phyloP scores from a whole-genome alignment of 2,888 invertebrate species.

The Xestia xanthographa region DNA sequence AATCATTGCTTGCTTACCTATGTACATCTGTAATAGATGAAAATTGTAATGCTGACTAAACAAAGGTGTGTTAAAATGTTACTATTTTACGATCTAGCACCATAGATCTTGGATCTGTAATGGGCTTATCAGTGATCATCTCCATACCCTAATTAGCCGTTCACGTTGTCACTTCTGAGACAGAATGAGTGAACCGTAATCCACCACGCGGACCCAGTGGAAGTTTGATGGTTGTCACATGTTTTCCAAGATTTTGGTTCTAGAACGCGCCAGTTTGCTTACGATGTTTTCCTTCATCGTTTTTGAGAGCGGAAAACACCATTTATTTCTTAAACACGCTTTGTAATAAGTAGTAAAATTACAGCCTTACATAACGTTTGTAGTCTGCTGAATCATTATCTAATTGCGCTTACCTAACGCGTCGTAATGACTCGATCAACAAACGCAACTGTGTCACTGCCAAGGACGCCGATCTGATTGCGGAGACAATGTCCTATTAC shows the following conservation, averaged over 20 bases:
- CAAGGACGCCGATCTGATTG: slow-evolving; percentile 71
- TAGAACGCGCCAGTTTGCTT: not conserved
- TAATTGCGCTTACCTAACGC: slow-evolving; percentile 63
- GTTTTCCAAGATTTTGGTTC: not conserved
- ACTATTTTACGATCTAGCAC: not conserved
- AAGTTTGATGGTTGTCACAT: not conserved
- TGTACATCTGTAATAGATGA: not conserved
- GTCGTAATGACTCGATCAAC: slow-evolving; percentile 65
- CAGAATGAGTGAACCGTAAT: not conserved
- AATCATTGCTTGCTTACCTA: not conserved
- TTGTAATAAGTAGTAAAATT: not conserved
- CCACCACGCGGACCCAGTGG: not conserved
- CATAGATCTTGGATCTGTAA: not conserved
- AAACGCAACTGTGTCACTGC: slow-evolving; percentile 69
- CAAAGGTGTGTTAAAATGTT: not conserved
- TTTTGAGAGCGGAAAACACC: not conserved
- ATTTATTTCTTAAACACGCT: slow-evolving; percentile 1
- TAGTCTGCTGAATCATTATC: slow-evolving; percentile 57
- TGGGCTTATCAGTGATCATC: not conserved
- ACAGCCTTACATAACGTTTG: slow-evolving; percentile 29
- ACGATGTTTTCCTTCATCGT: not conserved
- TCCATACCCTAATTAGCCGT: not conserved
- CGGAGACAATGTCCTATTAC: slow-evolving; percentile 67
- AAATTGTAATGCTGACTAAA: not conserved
- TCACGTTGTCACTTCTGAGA: not conserved